A percentile compares a stretch with the other conserved stretches of the same genome.
Conservation (phyloP, 2,797 vertebrate species). For the Dipus sagitta region DNA sequence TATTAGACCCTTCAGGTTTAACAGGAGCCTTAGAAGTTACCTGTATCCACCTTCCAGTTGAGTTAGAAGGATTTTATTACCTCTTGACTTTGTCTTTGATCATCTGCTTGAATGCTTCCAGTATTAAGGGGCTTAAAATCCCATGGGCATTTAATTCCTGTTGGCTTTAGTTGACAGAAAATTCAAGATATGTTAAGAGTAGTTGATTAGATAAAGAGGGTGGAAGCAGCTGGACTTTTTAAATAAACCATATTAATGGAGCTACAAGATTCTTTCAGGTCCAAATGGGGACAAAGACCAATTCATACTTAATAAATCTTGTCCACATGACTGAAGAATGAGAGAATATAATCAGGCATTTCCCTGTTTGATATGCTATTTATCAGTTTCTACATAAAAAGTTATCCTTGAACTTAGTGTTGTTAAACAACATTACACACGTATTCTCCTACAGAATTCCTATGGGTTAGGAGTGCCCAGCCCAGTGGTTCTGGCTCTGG, state of each 20-base stretch:
- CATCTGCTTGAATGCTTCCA: constrained; percentile 45
- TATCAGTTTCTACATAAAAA: neutral
- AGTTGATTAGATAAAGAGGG: constrained; percentile 22
- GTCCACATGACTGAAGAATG: neutral
- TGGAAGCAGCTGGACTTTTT: constrained; percentile 67
- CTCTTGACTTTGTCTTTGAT: constrained; percentile 39
- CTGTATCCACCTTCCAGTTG: neutral
- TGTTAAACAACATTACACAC: neutral
- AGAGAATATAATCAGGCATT: neutral
- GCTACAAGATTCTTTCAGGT: constrained; percentile 44
- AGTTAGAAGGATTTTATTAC: constrained; percentile 14
- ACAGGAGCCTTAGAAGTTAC: neutral
- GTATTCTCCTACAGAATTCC: neutral
- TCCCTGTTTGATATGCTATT: neutral
- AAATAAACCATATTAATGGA: constrained; percentile 61
- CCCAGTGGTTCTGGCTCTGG: neutral
- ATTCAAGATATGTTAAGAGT: constrained; percentile 64
- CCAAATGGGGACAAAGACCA: neutral
- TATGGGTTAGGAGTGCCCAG: neutral
- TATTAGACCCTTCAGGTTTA: constrained; percentile 6
- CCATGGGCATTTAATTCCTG: constrained; percentile 16
- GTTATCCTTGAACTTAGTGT: neutral
- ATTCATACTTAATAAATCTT: neutral
- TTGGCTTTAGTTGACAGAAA: constrained; percentile 63
- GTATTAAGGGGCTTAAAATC: constrained; percentile 33